Percentiles rank a stretch among this genome's conserved stretches.
Evolutionary conservation across 2,888 invertebrate species (phyloP).

Genomic region (Tetropium fuscum): DNA sequence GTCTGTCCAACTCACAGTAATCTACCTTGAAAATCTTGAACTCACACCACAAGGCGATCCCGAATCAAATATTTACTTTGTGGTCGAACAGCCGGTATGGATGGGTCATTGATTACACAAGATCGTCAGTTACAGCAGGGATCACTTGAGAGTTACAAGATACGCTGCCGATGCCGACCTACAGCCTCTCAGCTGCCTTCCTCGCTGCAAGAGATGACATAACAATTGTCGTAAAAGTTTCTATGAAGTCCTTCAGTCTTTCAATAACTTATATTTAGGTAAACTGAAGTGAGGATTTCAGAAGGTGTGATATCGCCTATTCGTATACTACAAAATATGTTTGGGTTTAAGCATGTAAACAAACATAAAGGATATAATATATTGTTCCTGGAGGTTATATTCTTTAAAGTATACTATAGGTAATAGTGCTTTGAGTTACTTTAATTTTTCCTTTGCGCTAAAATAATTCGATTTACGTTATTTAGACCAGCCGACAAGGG

Average conservation of each 20-base stretch:
- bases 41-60: constrained; percentile 5
- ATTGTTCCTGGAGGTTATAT: too few species aligned
- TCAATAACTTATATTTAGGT: constrained; percentile 1
- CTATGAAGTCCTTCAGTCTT: constrained; percentile 6
- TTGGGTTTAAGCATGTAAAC: neutral
- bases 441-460: too few species aligned
- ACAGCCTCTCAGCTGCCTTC: constrained; percentile 39
- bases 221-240: constrained; percentile 14
- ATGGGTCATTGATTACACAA: constrained; percentile 43
- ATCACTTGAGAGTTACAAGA: constrained; percentile 46
- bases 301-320: neutral
- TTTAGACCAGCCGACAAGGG: too few species aligned
- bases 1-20: constrained; percentile 1
- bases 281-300: neutral
- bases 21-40: constrained; percentile 3
- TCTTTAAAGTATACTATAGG: too few species aligned
- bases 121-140: constrained; percentile 40
- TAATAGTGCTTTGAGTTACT: too few species aligned
- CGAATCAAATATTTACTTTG: constrained; percentile 24
- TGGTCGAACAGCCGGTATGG: constrained; percentile 34
- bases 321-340: neutral
- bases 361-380: neutral
- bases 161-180: constrained; percentile 34
- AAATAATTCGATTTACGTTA: too few species aligned
- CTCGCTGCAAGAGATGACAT: constrained; percentile 26